phyloP scores from a whole-genome alignment of 2,797 vertebrate genomes.

The Tinamus major region DNA sequence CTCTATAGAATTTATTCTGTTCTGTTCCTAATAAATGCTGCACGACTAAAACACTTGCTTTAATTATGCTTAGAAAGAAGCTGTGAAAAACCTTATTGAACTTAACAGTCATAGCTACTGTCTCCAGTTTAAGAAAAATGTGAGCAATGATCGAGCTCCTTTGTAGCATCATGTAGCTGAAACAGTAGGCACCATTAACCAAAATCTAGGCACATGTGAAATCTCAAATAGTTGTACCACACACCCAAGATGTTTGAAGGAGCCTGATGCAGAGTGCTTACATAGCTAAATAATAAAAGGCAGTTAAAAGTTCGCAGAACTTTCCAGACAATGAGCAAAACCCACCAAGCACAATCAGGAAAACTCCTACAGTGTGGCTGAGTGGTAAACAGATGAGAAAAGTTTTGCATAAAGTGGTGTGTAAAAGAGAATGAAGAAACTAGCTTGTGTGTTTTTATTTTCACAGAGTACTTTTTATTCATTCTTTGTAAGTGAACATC shows the following conservation, averaged over 20 bases:
- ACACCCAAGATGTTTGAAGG: background rate
- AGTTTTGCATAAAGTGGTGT: background rate
- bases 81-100: background rate
- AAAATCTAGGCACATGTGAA: fast-evolving
- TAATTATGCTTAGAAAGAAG: background rate
- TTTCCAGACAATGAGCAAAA: background rate
- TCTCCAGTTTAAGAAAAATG: background rate
- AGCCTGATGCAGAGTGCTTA: background rate
- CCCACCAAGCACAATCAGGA: background rate
- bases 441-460: background rate
- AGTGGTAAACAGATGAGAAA: background rate
- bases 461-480: background rate
- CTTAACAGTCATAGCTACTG: background rate
- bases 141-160: background rate
- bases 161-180: background rate
- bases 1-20: background rate
- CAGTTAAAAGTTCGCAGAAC: background rate
- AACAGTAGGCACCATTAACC: background rate
- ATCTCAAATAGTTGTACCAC: background rate
- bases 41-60: background rate
- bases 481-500: background rate
- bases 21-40: background rate
- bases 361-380: background rate
- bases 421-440: background rate
- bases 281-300: background rate